Evolutionary conservation across 2,888 invertebrate genomes (phyloP), one percentile per base, ranked within the genome.

Genomic region (Schrankia costaestrigalis): DNA sequence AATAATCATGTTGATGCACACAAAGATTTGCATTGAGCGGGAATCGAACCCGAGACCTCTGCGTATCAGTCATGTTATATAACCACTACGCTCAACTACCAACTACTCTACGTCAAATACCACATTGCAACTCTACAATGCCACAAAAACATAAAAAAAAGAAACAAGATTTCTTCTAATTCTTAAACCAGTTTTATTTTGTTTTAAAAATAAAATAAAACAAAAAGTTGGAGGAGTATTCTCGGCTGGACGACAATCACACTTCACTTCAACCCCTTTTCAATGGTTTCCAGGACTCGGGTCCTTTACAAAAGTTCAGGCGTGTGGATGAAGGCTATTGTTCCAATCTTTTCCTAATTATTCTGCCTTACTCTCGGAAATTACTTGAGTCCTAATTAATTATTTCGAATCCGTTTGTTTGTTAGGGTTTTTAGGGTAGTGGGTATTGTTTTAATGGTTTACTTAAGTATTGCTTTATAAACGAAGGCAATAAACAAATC

Each of bases 281-380:
- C 31, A 42, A 22, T 30, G 21, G 25, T 22, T 18, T 11, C 25
- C 24, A 26, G 31, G 23, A 28, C 11, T 9, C 15, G 18, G 7
- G 21, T 13, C 26, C 46, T 24, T 34, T 25, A 26, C 37, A 23
- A 24, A 40, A 37, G 30, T 50, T 29, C 28, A 35, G 35, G 33
- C 37, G 35, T 50, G 50, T 40, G 36, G 42, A 42, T 46, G 50
- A 50, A 33, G 28, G 19, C 37, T 24, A 46, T 50, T 50, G 50
- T 50, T 50, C 28, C 17, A 15, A 50, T 42, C 26, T 42, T 50
- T 46, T 46, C 25, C 24, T 24, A 46, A 50, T 42, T 46, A 50
- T 37, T 36, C 38, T 28, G 19, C 17, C 23, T 33, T 32, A 29
- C 37, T 31, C 27, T 25, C 17, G 11, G 35, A 37, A 37, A 35